Conservation (phyloP, 2,888 invertebrate species). For the Sinhomidia bicolor region DNA sequence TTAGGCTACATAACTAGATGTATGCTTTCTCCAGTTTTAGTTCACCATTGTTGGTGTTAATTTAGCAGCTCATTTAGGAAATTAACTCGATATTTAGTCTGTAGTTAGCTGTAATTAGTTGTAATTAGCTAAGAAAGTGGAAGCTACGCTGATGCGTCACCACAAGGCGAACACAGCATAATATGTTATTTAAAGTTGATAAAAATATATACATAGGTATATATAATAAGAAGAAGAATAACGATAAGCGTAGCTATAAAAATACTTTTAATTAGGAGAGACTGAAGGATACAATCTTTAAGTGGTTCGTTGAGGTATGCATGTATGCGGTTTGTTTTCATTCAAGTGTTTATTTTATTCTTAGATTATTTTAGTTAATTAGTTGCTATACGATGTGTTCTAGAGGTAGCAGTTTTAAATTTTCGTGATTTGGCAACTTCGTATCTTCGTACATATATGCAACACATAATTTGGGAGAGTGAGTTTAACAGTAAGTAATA, state of each 20-base stretch:
- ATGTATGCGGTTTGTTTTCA: conserved; percentile 2
- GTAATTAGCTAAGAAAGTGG: not conserved
- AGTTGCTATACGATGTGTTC: conserved; percentile 13
- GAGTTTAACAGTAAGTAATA: not conserved
- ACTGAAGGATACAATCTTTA: conserved; percentile 31
- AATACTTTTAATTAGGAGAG: conserved; percentile 24
- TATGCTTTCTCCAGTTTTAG: not conserved
- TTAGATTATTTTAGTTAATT: not conserved
- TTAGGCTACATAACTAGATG: not conserved
- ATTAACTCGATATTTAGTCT: not conserved
- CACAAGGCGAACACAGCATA: conserved; percentile 35
- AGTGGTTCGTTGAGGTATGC: not conserved
- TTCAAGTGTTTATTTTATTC: not conserved
- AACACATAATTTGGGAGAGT: not conserved
- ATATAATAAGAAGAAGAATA: no score
- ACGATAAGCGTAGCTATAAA: not conserved
- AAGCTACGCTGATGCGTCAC: not conserved
- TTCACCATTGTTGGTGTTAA: not conserved
- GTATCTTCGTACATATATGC: not conserved
- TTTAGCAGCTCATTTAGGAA: not conserved
- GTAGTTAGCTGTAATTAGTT: not conserved
- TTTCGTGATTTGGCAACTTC: not conserved
- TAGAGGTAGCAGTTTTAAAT: not conserved
- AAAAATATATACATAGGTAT: not conserved
- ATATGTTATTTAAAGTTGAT: conserved; percentile 10